phyloP scores from a whole-genome alignment of 30 jellyfish, hydroid and myxozoan genomes.

The Turritopsis rubra region DNA sequence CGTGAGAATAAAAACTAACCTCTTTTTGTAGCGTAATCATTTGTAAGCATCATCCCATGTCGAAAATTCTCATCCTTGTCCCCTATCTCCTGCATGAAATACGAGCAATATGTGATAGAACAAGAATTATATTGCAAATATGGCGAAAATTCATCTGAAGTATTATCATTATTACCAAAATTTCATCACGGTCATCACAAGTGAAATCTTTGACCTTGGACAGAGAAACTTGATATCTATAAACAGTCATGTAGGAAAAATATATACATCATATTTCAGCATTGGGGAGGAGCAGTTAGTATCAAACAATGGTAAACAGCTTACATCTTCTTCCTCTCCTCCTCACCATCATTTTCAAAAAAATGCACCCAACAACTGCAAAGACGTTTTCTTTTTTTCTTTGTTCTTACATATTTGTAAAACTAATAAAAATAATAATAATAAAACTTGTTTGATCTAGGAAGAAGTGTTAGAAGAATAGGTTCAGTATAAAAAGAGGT shows the following conservation, averaged over 20 bases:
- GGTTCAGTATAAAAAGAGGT: no score
- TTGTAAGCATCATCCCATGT: neutral
- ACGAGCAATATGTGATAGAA: no score
- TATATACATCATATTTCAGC: neutral
- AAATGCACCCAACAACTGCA: conserved; percentile 50
- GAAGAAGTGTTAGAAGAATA: no score
- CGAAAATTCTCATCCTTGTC: no score
- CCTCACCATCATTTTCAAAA: conserved; percentile 28
- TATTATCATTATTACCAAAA: conserved; percentile 4
- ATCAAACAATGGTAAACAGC: neutral
- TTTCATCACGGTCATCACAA: conserved; percentile 9
- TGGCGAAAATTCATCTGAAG: no score
- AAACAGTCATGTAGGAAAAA: neutral
- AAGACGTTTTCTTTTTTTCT: neutral
- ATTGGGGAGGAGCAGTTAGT: neutral
- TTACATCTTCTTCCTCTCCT: neutral
- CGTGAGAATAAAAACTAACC: no score
- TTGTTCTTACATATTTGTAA: neutral
- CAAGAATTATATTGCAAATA: no score
- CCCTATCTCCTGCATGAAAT: no score
- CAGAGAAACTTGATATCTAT: conserved; percentile 3
- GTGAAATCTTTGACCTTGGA: neutral
- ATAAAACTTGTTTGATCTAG: no score
- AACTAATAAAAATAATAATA: conserved; percentile 30
- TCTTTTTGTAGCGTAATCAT: neutral